These are phyloP conservation scores for Sinopyrophorus schimmeli DNA, from an alignment of 2,888 invertebrate genomes.

Conservation along the genomic window DNA sequence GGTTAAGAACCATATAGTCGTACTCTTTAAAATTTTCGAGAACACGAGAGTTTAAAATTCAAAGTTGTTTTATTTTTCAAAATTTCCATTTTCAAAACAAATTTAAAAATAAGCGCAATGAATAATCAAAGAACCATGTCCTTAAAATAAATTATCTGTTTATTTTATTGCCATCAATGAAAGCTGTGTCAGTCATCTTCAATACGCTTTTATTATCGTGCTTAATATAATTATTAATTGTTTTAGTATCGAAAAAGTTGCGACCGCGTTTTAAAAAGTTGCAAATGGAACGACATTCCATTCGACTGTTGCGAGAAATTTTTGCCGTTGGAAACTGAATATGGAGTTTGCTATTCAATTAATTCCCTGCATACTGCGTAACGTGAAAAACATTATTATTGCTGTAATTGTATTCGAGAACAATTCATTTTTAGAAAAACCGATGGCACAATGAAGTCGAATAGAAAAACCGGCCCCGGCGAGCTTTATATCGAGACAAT, in stretches of 20 bases:
- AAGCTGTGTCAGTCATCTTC: too few species aligned
- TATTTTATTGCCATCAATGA: too few species aligned
- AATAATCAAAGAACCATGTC: too few species aligned
- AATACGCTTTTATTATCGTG: too few species aligned
- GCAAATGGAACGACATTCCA: conserved; percentile 64
- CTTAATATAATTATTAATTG: too few species aligned
- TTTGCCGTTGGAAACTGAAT: conserved; percentile 68
- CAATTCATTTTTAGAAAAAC: conserved; percentile 22
- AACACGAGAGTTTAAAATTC: too few species aligned
- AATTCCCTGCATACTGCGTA: conserved; percentile 66
- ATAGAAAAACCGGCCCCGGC: conserved; percentile 58
- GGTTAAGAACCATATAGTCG: too few species aligned
- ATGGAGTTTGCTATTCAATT: conserved; percentile 69
- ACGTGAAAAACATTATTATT: conserved; percentile 15
- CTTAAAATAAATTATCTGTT: too few species aligned
- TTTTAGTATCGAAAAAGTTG: conserved; percentile 56
- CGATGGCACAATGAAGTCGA: conserved; percentile 49
- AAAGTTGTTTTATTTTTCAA: too few species aligned
- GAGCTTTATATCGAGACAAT: conserved; percentile 55
- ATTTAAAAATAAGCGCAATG: too few species aligned
- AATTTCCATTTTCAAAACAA: too few species aligned
- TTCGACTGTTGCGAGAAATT: conserved; percentile 75
- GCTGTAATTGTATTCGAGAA: background rate
- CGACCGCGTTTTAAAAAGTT: conserved; percentile 61
- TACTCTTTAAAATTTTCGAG: too few species aligned